A percentile compares a stretch with the other conserved stretches of the same genome.
phyloP scores from a whole-genome alignment of 2,113 vertebrate species.

The Nansenia antarctica region DNA sequence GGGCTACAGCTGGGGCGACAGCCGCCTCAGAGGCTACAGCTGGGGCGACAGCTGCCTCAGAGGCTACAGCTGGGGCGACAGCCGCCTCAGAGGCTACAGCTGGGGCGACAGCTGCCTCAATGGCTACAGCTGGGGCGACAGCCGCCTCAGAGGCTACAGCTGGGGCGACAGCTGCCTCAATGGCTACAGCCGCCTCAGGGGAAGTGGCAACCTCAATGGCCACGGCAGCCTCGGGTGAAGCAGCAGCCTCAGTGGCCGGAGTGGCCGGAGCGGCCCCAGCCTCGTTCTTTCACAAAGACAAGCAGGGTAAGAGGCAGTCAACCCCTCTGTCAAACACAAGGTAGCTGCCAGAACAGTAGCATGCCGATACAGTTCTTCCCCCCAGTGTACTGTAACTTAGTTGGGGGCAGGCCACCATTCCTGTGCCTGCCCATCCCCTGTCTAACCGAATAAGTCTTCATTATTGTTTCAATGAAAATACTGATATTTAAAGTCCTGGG shows the following conservation, averaged over 20 bases:
- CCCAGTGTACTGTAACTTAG: too few species aligned
- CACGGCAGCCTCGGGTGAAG: background rate
- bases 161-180: background rate
- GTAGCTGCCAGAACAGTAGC: background rate
- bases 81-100: slow-evolving; percentile 49
- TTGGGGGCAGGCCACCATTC: too few species aligned
- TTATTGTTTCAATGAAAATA: too few species aligned
- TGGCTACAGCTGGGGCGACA: slow-evolving; percentile 41
- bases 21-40: slow-evolving; percentile 26
- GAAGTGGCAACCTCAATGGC: slow-evolving; percentile 76
- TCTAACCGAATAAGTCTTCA: too few species aligned
- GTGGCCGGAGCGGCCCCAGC: background rate
- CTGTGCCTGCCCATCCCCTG: too few species aligned
- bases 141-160: slow-evolving; percentile 40
- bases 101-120: background rate
- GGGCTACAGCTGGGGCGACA: background rate
- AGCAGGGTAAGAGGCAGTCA: slow-evolving; percentile 8
- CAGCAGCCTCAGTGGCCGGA: slow-evolving; percentile 1
- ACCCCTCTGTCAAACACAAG: background rate
- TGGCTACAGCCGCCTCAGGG: slow-evolving; percentile 24
- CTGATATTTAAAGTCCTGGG: too few species aligned
- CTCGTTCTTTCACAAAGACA: slow-evolving; percentile 57
- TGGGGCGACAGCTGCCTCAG: slow-evolving; percentile 30
- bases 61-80: slow-evolving; percentile 70
- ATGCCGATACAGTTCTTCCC: too few species aligned